Evolutionary conservation across 2,888 invertebrate genomes (phyloP), one percentile per base, ranked within the genome.

Genomic region (Nemurella pictetii): DNA sequence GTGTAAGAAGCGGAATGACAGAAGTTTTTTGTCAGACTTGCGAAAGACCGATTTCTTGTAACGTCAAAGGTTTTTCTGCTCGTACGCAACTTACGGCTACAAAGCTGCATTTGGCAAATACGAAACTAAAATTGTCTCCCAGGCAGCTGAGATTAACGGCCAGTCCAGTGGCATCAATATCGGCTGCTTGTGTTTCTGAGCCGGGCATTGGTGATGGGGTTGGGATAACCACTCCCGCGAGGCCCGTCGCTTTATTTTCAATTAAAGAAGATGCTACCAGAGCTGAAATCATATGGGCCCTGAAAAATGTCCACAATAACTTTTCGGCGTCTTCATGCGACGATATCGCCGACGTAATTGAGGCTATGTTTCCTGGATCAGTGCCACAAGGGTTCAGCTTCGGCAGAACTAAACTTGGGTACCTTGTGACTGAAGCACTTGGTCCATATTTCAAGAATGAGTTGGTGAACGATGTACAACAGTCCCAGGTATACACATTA

Each of bases 391-490:
- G 32, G 7, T 84, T 84, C 30, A 74, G 74, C 27, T 30, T 78
- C 7, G 27, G 35, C 12, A n/a, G 29, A 32, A 85, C 85, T 9
- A 85, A 83, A 30, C 83, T 78, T 32, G n/a, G 9, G 28, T 85
- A 85, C 32, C 74, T 85, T 1, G 81, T 75, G 28, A 85, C 74
- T 29, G 83, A 83, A 74, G 75, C 83, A 25, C 75, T 72, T 29
- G 83, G 83, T 15, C 85, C 83, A 20, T 83, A 83, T 35, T 85
- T 85, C 12, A 83, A 85, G 26, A 72, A 83, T 29, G 27, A 84
- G 7, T n/a, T 85, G 30, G 26, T 85, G 29, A 28, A 73, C 5
- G 74, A 74, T 83, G 72, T 75, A 25, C 36, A 32, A 27, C n/a
- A 35, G 27, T 25, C 72, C 29, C 32, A 27, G 12, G 55, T 55